These are phyloP conservation scores for Cyphomyrmex costatus DNA, from an alignment of 1,140 invertebrate species.

Conservation along the genomic window DNA sequence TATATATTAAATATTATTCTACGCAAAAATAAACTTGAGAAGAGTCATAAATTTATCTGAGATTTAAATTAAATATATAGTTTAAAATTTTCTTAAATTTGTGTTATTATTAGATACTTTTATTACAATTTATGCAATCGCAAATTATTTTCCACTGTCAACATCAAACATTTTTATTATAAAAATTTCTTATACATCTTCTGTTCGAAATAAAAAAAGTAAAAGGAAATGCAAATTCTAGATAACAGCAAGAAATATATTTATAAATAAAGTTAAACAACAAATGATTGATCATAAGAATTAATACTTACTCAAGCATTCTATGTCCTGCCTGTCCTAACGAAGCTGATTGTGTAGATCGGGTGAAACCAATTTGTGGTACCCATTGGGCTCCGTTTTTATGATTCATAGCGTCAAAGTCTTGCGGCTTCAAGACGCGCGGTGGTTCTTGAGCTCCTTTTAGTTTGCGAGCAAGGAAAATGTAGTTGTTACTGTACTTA, in stretches of 20 bases:
- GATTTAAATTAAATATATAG: neutral
- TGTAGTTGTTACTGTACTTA: conserved; percentile 90
- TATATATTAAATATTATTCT: neutral
- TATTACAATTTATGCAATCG: neutral
- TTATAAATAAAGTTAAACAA: neutral
- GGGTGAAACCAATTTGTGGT: conserved; percentile 92
- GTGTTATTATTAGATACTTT: neutral
- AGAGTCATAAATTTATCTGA: neutral
- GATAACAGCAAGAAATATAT: neutral
- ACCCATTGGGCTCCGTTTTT: conserved; percentile 89
- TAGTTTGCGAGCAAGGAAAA: conserved; percentile 93
- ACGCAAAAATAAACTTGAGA: neutral
- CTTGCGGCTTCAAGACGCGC: conserved; percentile 93
- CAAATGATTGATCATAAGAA: neutral
- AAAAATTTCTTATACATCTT: neutral
- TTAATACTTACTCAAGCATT: conserved; percentile 87
- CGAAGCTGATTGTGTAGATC: conserved; percentile 88
- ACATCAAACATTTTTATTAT: neutral
- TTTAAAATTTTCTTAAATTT: neutral
- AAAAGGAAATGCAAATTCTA: neutral
- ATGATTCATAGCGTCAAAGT: conserved; percentile 90
- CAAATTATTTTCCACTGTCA: neutral
- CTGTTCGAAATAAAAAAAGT: neutral
- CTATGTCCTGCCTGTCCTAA: conserved; percentile 90
- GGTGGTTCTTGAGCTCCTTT: conserved; percentile 91